These are phyloP conservation scores for Mastacembelus armatus DNA, from an alignment of 2,797 vertebrate species.

Conservation along the genomic window DNA sequence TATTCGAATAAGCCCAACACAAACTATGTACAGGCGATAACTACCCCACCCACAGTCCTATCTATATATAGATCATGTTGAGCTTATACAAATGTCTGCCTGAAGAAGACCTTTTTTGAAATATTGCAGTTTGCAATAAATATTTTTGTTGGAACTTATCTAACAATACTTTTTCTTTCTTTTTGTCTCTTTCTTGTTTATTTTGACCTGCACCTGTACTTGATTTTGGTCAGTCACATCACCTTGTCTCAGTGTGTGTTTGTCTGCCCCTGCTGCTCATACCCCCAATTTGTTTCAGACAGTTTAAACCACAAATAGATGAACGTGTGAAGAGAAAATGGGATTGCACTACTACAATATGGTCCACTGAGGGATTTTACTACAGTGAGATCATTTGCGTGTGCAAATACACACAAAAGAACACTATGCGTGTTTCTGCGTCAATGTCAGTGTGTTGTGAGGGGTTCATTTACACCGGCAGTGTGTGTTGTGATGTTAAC, in stretches of 20 bases:
- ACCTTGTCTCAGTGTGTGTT: neutral
- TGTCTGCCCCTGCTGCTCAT: slow-evolving; percentile 15
- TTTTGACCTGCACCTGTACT: too few relatives aligned
- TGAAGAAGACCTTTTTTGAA: too few relatives aligned
- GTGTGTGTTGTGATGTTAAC: slow-evolving; percentile 4
- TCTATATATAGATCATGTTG: too few relatives aligned
- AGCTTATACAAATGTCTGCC: too few relatives aligned
- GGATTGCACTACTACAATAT: slow-evolving; percentile 14
- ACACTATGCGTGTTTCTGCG: slow-evolving; percentile 1
- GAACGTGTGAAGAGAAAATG: neutral
- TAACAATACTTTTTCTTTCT: too few relatives aligned
- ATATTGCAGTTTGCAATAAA: too few relatives aligned
- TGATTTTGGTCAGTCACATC: too few relatives aligned
- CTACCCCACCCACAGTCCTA: too few relatives aligned
- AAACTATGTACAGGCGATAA: too few relatives aligned
- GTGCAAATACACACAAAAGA: slow-evolving; percentile 7
- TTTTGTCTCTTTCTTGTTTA: too few relatives aligned
- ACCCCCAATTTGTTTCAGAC: slow-evolving; percentile 1
- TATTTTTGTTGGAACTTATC: too few relatives aligned
- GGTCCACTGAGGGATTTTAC: slow-evolving; percentile 16
- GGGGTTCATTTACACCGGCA: neutral
- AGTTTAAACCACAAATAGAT: neutral
- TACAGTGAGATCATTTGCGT: neutral
- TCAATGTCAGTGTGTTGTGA: neutral
- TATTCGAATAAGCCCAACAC: too few relatives aligned